A percentile compares a stretch with the other conserved stretches of the same genome.
phyloP scores from a whole-genome alignment of 1,140 invertebrate genomes.

The Bombus polaris region DNA sequence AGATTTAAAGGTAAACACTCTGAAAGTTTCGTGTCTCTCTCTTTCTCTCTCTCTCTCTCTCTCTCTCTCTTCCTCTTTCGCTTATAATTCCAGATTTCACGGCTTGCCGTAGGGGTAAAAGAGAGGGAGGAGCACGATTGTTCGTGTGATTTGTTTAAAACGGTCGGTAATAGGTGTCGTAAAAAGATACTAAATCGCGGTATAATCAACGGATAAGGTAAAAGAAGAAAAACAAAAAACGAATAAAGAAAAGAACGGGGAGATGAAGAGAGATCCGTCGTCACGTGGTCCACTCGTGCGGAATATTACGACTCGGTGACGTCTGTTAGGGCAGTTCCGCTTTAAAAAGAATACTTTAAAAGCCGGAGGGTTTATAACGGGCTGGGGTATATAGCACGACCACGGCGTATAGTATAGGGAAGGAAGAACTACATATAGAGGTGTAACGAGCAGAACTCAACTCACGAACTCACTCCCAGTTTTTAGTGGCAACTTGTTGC shows the following conservation, averaged over 20 bases:
- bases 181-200: neutral
- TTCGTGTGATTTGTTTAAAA: slow-evolving; percentile 17
- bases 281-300: slow-evolving; percentile 54
- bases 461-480: slow-evolving; percentile 83
- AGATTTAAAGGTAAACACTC: slow-evolving; percentile 55
- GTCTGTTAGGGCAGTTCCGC: slow-evolving; percentile 81
- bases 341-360: slow-evolving; percentile 84
- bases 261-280: slow-evolving; percentile 23
- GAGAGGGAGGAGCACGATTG: neutral
- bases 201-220: neutral
- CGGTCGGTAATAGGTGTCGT: neutral
- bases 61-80: neutral
- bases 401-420: slow-evolving; percentile 81
- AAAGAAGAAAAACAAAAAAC: neutral
- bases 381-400: slow-evolving; percentile 76
- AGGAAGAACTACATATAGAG: slow-evolving; percentile 83
- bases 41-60: neutral
- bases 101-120: neutral
- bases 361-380: slow-evolving; percentile 83
- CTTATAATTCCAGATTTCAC: slow-evolving; percentile 29
- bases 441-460: slow-evolving; percentile 84
- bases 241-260: neutral
- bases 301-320: slow-evolving; percentile 79
- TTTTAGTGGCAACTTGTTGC: slow-evolving; percentile 84
- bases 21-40: neutral